Conservation (phyloP, 2,797 vertebrate genomes). For the Psittacula echo region DNA sequence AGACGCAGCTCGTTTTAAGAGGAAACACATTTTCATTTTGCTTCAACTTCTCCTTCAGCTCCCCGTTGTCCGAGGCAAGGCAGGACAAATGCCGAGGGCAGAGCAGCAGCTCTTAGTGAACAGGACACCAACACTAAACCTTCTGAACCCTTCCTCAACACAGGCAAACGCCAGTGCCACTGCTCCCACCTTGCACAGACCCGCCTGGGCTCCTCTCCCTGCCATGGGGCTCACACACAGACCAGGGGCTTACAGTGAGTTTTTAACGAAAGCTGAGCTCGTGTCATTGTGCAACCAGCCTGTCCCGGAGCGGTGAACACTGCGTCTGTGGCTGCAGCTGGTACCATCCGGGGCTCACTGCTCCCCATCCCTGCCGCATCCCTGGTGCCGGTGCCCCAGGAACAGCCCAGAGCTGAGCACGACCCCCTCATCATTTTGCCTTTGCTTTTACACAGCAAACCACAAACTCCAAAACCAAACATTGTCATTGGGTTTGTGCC, state of each 20-base stretch:
- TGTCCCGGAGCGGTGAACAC: rapidly evolving
- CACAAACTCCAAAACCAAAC: slow-evolving; percentile 13
- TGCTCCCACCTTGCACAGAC: rapidly evolving
- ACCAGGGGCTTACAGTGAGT: background rate
- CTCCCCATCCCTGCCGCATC: background rate
- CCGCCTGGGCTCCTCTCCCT: rapidly evolving
- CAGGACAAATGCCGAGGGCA: background rate
- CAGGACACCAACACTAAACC: background rate
- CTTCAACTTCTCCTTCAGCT: background rate
- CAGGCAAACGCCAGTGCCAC: rapidly evolving
- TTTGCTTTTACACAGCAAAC: background rate
- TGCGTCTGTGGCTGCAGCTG: background rate
- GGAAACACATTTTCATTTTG: background rate
- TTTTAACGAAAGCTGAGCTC: background rate
- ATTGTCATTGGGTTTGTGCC: background rate
- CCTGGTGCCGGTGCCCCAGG: rapidly evolving
- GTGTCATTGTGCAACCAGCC: background rate
- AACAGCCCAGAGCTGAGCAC: background rate
- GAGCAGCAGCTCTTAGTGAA: background rate
- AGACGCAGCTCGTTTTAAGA: background rate
- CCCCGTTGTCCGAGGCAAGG: background rate
- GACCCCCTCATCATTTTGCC: background rate
- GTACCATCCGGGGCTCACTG: rapidly evolving
- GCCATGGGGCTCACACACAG: rapidly evolving
- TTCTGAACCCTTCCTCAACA: background rate